Evolutionary conservation across 2,888 invertebrate genomes (phyloP).

Genomic region (Erebia epiphron): DNA sequence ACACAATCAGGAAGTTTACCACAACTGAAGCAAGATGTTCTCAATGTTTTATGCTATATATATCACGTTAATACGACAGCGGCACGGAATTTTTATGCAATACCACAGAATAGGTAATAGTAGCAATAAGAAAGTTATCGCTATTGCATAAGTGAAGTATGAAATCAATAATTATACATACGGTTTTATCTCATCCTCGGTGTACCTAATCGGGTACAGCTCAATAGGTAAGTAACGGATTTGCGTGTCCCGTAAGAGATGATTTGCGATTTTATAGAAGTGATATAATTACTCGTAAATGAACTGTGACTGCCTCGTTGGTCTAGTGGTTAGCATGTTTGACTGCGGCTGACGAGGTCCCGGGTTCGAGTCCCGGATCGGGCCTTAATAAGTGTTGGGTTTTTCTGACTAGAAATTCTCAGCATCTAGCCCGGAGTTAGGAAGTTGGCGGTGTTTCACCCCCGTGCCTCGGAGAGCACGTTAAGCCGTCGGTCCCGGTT

Average conservation of each 20-base stretch:
- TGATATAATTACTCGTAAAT: slow-evolving; percentile 14
- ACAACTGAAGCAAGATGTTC: slow-evolving; percentile 37
- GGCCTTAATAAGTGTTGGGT: no score
- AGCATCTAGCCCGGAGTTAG: no score
- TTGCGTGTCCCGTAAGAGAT: slow-evolving; percentile 30
- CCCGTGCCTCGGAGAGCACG: no score
- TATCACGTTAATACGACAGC: slow-evolving; percentile 41
- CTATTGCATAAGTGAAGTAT: slow-evolving; percentile 43
- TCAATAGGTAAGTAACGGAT: slow-evolving; percentile 32
- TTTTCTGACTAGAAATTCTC: no score
- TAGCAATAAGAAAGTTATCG: slow-evolving; percentile 42
- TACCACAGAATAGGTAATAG: no score
- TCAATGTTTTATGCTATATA: slow-evolving; percentile 9
- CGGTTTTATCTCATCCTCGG: slow-evolving; percentile 30
- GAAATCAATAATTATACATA: slow-evolving; percentile 37
- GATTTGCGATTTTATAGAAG: slow-evolving; percentile 17
- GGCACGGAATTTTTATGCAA: slow-evolving; percentile 62
- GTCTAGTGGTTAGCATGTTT: no score
- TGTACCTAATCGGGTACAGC: slow-evolving; percentile 19
- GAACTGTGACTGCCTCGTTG: no score
- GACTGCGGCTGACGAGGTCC: no score
- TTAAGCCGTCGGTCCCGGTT: no score
- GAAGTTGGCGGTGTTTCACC: no score
- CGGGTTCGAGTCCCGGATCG: no score
- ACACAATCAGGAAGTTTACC: slow-evolving; percentile 47